Evolutionary conservation across 2,113 vertebrate species (phyloP), one percentile per base, ranked within the genome.

Genomic region (Hemiprocne comata): DNA sequence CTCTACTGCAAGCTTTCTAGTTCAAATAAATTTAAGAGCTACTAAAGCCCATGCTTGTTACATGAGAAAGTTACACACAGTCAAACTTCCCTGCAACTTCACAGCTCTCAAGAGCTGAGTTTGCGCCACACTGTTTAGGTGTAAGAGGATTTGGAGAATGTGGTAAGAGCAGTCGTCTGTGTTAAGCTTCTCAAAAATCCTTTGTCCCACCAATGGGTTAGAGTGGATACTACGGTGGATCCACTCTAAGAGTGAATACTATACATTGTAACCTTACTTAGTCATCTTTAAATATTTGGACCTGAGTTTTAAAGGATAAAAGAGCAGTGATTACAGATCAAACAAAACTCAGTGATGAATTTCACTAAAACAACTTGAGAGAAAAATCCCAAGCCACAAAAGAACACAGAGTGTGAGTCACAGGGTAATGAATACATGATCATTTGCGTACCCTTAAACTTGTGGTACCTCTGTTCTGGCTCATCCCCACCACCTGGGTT

Each of bases 391-490:
- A 46, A 87, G 26, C 70, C 57, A 57, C 73, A 69, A 48, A 78
- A 81, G 34, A 92, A 17, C 38, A 78, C 6, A 24, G 66, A 67
- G 21, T 3, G 7, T 40, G 76, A 85, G 25, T 85, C 76, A 93
- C 48, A 65, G 40, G 7, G 24, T 67, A 75, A 72, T 0, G 6
- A 67, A 13, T 12, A 23, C 3, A 1, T 0, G 0, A 44, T 60
- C 10, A 9, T 77, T 54, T 24, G 28, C 0, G 0, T 38, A 24
- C 44, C 20, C 84, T 69, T 69, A 67, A 71, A 54, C 40, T 60
- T 17, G 61, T 17, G 28, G 12, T 55, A 8, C 7, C 21, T 61
- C 33, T 87, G 26, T 42, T 77, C 38, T 77, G 67, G 18, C 29
- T 60, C 3, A 0, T 58, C 26, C 25, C 61, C 33, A n/a, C 26